phyloP scores from a whole-genome alignment of 1,140 invertebrate species.

The Lerema accius region DNA sequence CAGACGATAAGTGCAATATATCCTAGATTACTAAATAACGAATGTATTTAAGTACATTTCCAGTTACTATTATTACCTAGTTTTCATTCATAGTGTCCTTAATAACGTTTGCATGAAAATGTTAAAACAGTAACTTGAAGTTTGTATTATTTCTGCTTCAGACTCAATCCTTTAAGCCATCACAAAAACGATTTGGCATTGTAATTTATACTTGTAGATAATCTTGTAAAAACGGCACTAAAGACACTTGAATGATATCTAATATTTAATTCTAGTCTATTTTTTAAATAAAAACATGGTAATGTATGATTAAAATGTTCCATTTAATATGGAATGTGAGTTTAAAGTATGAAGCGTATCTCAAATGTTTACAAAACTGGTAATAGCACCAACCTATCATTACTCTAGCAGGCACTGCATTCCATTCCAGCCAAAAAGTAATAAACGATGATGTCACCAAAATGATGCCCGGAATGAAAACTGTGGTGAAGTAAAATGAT shows the following conservation, averaged over 20 bases:
- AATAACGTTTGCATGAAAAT: too few species aligned
- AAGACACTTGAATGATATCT: too few species aligned
- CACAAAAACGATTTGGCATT: too few species aligned
- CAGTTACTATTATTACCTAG: too few species aligned
- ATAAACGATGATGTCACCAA: slow-evolving; percentile 96
- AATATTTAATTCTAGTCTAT: too few species aligned
- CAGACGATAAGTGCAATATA: not conserved
- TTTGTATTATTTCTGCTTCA: too few species aligned
- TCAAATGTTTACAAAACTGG: slow-evolving; percentile 32
- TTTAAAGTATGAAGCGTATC: slow-evolving; percentile 31
- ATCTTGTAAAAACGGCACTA: too few species aligned
- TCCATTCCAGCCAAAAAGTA: slow-evolving; percentile 97
- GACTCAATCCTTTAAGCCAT: too few species aligned
- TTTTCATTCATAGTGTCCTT: too few species aligned
- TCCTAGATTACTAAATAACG: not conserved
- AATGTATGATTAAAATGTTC: not conserved
- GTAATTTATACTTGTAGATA: too few species aligned
- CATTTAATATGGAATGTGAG: too few species aligned
- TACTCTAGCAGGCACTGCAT: slow-evolving; percentile 96
- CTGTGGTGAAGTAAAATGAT: slow-evolving; percentile 97
- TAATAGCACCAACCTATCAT: slow-evolving; percentile 90
- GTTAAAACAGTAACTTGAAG: too few species aligned
- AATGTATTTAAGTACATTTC: not conserved
- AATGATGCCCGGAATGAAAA: slow-evolving; percentile 97
- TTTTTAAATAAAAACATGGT: not conserved